Percentiles rank a stretch among this genome's conserved stretches.
Evolutionary conservation across 2,113 vertebrate species (phyloP).

Genomic region (Elephantulus edwardii): DNA sequence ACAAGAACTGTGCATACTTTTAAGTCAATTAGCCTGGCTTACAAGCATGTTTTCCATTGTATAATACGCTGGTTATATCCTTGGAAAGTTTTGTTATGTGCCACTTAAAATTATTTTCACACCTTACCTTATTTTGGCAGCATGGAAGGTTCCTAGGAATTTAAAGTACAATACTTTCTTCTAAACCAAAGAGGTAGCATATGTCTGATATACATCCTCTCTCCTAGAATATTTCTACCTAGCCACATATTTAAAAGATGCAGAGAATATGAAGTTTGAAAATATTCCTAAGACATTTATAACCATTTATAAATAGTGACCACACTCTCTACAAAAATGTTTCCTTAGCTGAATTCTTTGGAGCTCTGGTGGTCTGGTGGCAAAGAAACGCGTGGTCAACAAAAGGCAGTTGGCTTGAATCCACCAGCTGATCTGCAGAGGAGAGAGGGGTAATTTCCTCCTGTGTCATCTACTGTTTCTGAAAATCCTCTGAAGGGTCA

Average conservation of each 20-base stretch:
- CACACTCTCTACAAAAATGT: neutral
- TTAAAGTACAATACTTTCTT: neutral
- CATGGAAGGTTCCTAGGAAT: constrained; percentile 15
- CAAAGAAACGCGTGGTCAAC: no score
- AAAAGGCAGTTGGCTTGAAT: no score
- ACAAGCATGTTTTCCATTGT: neutral
- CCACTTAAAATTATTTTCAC: neutral
- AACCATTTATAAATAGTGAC: constrained; percentile 19
- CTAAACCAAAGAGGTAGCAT: neutral
- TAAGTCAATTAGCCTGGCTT: neutral
- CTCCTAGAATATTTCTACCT: neutral
- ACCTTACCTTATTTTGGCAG: neutral
- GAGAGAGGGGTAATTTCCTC: no score
- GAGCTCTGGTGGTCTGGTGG: no score
- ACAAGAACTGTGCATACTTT: constrained; percentile 21
- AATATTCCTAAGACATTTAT: neutral
- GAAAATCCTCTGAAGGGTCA: no score
- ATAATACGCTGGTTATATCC: neutral
- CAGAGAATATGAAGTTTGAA: neutral
- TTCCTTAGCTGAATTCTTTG: neutral
- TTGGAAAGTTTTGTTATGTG: neutral
- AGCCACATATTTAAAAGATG: neutral
- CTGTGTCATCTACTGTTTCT: no score
- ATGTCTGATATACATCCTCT: neutral
- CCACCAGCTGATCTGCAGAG: no score